Evolutionary conservation across 2,797 vertebrate genomes (phyloP), one percentile per base, ranked within the genome.

Genomic region (Enteromius unitaeniatus): DNA sequence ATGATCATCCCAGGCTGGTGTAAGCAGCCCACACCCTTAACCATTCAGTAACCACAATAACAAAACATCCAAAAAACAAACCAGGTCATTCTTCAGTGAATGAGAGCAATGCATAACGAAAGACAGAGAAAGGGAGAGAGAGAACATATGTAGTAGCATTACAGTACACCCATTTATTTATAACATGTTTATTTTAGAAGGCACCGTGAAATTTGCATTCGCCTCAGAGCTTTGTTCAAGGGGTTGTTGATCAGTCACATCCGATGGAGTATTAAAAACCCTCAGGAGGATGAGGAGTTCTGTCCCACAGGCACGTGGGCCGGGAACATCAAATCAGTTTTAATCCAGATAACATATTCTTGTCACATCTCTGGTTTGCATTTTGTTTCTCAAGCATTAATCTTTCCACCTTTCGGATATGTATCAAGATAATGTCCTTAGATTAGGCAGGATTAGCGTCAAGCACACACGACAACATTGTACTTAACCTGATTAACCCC

Each of bases 401-500:
- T 83, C 73, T 76, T 69, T 58, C 64, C 47, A 83, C 51, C 64
- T 58, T 77, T 55, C 26, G 53, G 37, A 83, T 82, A 67, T 70
- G 23, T 70, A 60, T 83, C 65, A 42, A 60, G 75, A 83, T 70
- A 78, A 83, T 78, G 74, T 78, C 64, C 23, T 60, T 72, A 84
- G 85, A 87, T 84, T 82, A 86, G 55, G n/a, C 58, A 37, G 69
- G 65, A 88, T 87, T 84, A 82, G 84, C 70, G 28, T 84, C 58
- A 78, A 86, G 78, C 81, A 78, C 75, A 84, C 79, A 69, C 79
- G 79, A 82, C 84, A 86, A 86, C 47, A 86, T 77, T 84, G 76
- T 40, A 58, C 69, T 82, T 86, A 87, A 86, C 75, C 84, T 78
- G 82, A 86, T 87, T 87, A 87, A 87, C 70, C 76, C 64, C 42